phyloP scores from a whole-genome alignment of 1,140 invertebrate species.

The Drosophila melanogaster region DNA sequence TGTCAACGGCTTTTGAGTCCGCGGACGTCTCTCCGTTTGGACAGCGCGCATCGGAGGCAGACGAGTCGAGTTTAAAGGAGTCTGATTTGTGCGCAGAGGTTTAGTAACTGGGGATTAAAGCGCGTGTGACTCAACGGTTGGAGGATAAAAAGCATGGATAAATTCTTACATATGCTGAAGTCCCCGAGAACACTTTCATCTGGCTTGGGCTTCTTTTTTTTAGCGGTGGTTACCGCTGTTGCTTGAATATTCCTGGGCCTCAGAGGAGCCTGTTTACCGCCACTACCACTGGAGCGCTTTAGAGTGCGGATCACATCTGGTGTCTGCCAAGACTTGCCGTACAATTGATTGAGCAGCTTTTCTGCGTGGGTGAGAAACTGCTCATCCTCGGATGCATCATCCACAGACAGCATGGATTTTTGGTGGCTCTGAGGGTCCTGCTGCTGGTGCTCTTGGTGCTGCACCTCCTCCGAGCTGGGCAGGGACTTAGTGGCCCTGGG shows the following conservation, averaged over 20 bases:
- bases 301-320: conserved; percentile 73
- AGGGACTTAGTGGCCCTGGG: background rate
- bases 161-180: conserved; percentile 69
- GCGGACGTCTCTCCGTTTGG: conserved; percentile 25
- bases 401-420: conserved; percentile 10
- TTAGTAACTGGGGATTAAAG: conserved; percentile 48
- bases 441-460: background rate
- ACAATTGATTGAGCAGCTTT: conserved; percentile 85
- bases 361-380: conserved; percentile 76
- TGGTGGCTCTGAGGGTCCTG: background rate
- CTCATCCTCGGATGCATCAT: conserved; percentile 53
- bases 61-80: conserved; percentile 67
- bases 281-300: conserved; percentile 58
- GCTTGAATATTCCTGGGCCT: conserved; percentile 25
- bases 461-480: conserved; percentile 8
- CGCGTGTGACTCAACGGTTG: background rate
- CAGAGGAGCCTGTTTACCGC: conserved; percentile 30
- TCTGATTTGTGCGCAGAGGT: conserved; percentile 49
- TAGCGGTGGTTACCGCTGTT: conserved; percentile 6
- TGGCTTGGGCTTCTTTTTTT: conserved; percentile 9
- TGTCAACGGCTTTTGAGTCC: conserved; percentile 2
- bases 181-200: conserved; percentile 68
- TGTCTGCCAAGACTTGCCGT: conserved; percentile 85
- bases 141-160: background rate
- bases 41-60: conserved; percentile 22